phyloP scores from a whole-genome alignment of 2,888 invertebrate genomes.

The Cordylochernes scorpioides region DNA sequence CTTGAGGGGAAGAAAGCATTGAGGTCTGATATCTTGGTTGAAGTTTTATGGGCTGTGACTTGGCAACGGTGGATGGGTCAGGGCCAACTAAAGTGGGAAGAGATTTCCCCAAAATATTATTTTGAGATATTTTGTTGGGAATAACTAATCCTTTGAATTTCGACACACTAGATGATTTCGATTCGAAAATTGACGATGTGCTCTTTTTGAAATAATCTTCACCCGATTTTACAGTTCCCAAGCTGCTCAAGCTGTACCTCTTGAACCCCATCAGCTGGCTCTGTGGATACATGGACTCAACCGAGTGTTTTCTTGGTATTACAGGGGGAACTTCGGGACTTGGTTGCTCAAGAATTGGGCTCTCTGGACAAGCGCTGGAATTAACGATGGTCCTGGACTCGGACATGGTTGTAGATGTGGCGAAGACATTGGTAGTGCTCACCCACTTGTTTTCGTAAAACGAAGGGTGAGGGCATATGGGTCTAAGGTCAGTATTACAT shows the following conservation, averaged over 20 bases:
- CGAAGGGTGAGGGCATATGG: too few species aligned
- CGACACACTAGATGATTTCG: constrained; percentile 49
- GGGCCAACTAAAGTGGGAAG: constrained; percentile 11
- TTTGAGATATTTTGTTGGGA: constrained; percentile 35
- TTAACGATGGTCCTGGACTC: too few species aligned
- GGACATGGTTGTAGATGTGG: too few species aligned
- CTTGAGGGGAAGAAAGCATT: constrained; percentile 4
- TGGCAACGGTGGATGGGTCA: constrained; percentile 3
- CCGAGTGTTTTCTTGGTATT: too few species aligned
- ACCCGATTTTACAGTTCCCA: constrained; percentile 5
- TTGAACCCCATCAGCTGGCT: constrained; percentile 8
- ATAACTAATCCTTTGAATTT: constrained; percentile 65
- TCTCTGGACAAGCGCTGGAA: too few species aligned
- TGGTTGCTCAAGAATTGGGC: too few species aligned
- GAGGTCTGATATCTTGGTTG: background rate
- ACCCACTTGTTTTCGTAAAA: too few species aligned
- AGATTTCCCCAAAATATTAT: constrained; percentile 35
- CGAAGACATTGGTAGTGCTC: too few species aligned
- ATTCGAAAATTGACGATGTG: constrained; percentile 6
- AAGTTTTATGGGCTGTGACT: constrained; percentile 5
- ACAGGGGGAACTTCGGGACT: background rate
- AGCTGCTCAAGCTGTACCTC: constrained; percentile 9
- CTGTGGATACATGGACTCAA: constrained; percentile 10
- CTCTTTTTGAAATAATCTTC: constrained; percentile 7
- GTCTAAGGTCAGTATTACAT: too few species aligned